Base-by-base conservation (phyloP, 2,888 invertebrate genomes). In the Drosophila putrida region DNA sequence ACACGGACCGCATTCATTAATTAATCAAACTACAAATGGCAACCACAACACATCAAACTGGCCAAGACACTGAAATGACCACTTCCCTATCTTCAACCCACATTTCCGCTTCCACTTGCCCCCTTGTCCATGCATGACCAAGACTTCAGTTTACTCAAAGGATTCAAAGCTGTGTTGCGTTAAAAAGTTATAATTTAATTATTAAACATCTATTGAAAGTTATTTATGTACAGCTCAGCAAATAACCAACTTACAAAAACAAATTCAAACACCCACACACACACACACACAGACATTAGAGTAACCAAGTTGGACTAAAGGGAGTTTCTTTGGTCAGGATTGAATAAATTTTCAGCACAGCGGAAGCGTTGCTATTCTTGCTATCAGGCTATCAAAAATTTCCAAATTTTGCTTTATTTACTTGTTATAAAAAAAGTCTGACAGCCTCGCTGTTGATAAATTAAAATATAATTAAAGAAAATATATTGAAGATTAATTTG, bases 131-230 rank as follows among this genome's bases (percentile, higher is more conserved):
- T 25, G 13, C 20, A 15, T 4, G 13, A 10, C 43, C 38, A 31
- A 38, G 38, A 46, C 39, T 50, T 11, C 28, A 27, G 13, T 46
- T 49, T 41, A 53, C 69, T 75, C 61, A 64, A 66, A 71, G 71
- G 74, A 71, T 33, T 41, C 28, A 27, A 15, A 64, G 43, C 33
- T 53, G 31, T 55, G 57, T 53, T 59, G 53, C 53, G 39, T 72
- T 70, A 65, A 73, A 78, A 85, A 83, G 67, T 83, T 76, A 63
- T 70, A 66, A 66, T 66, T 83, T 73, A 85, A 85, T 83, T 80
- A 85, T 83, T 82, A 70, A 82, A 49, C 71, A 78, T 47, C 44
- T 66, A 71, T 79, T 76, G 70, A 71, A 74, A 85, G 71, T 73
- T 64, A 75, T 78, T 75, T 66, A 66, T 60, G 47, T 58, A 47